A percentile compares a stretch with the other conserved stretches of the same genome.
Conservation (phyloP, 2,888 invertebrate genomes). For the Plebejus melissa region DNA sequence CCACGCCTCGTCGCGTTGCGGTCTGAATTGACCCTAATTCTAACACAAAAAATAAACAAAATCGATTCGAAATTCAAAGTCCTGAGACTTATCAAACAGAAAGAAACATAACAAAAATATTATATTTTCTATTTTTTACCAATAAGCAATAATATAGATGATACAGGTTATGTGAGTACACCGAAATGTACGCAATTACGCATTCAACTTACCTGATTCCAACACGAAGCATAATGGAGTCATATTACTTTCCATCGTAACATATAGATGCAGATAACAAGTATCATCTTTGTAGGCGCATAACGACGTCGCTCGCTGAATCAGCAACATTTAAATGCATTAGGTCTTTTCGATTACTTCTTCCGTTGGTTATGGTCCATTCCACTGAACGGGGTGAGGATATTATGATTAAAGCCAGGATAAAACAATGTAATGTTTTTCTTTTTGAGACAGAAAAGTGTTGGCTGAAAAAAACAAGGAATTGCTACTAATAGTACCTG, state of each 20-base stretch:
- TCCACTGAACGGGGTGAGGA: conserved; percentile 30
- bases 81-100: background rate
- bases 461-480: background rate
- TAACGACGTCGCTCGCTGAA: conserved; percentile 5
- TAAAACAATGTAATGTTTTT: conserved; percentile 5
- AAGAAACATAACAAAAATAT: background rate
- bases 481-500: too few species aligned
- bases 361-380: conserved; percentile 42
- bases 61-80: background rate
- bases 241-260: background rate
- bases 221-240: background rate
- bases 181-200: background rate
- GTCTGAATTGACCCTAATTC: too few species aligned
- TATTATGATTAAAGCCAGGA: conserved; percentile 22
- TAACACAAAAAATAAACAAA: background rate
- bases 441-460: background rate
- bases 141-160: background rate
- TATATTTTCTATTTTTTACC: background rate
- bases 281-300: background rate
- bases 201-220: background rate
- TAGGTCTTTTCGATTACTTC: conserved; percentile 50
- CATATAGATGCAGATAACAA: conserved; percentile 22
- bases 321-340: conserved; percentile 51
- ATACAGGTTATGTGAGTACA: background rate
- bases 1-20: too few species aligned